These are phyloP conservation scores for Phylloscopus trochilus DNA, from an alignment of 2,113 vertebrate species.

Conservation along the genomic window DNA sequence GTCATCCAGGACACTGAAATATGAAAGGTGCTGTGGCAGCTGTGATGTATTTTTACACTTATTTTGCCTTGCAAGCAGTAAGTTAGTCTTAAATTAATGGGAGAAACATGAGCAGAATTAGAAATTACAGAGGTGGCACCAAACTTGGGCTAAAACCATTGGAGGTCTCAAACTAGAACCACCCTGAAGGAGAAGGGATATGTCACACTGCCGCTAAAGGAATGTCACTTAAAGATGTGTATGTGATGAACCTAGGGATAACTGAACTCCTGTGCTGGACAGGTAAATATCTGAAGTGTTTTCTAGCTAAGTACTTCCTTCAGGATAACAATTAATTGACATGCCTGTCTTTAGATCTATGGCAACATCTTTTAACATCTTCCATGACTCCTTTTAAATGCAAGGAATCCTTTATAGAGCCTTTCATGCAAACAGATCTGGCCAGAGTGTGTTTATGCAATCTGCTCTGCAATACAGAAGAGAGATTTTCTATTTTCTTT, in stretches of 20 bases:
- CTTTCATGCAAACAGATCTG: background rate
- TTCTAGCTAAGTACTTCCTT: background rate
- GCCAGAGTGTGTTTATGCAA: background rate
- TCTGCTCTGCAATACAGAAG: background rate
- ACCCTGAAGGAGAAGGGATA: background rate
- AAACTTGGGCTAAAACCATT: background rate
- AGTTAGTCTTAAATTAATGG: background rate
- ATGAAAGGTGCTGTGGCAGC: background rate
- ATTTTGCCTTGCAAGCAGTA: background rate
- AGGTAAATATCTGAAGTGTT: background rate
- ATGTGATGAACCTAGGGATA: background rate
- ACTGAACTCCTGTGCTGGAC: background rate
- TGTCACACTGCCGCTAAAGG: background rate
- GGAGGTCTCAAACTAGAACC: background rate
- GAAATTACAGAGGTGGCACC: background rate
- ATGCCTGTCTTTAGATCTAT: background rate
- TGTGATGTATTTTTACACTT: background rate
- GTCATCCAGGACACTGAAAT: background rate
- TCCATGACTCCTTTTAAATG: background rate
- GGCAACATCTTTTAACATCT: background rate
- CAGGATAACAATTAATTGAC: background rate
- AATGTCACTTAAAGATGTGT: background rate
- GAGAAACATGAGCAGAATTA: background rate
- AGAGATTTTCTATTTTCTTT: background rate
- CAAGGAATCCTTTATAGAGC: background rate